phyloP scores from a whole-genome alignment of 2,113 vertebrate genomes.

The Mustelus asterias region DNA sequence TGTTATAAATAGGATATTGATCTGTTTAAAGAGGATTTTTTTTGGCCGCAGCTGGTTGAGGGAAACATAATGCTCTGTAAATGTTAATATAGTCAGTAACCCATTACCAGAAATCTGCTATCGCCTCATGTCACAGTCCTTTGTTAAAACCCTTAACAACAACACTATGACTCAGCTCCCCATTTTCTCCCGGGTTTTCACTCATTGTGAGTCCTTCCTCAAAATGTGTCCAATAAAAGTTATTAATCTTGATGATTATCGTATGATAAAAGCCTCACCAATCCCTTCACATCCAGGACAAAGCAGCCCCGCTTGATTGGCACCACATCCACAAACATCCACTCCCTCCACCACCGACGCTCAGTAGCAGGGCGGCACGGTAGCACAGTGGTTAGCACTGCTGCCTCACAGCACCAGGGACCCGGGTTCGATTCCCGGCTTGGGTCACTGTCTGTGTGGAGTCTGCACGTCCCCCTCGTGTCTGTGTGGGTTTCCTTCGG shows the following conservation, averaged over 20 bases:
- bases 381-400: too few relatives aligned
- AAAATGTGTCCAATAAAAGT: background rate
- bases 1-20: conserved; percentile 36
- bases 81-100: conserved; percentile 26
- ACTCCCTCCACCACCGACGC: too few relatives aligned
- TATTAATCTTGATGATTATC: background rate
- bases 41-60: background rate
- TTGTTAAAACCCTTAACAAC: background rate
- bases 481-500: too few relatives aligned
- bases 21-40: conserved; percentile 21
- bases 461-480: too few relatives aligned
- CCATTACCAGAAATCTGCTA: background rate
- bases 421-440: too few relatives aligned
- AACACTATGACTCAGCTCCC: background rate
- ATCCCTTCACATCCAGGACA: background rate
- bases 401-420: too few relatives aligned
- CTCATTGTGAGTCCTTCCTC: background rate
- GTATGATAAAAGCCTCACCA: background rate
- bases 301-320: too few relatives aligned
- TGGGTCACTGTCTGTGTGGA: too few relatives aligned
- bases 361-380: too few relatives aligned
- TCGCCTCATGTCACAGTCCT: background rate
- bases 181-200: background rate
- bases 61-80: background rate
- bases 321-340: too few relatives aligned